Base-by-base conservation (phyloP, 1,140 invertebrate species). In the Aleiodes sp. region DNA sequence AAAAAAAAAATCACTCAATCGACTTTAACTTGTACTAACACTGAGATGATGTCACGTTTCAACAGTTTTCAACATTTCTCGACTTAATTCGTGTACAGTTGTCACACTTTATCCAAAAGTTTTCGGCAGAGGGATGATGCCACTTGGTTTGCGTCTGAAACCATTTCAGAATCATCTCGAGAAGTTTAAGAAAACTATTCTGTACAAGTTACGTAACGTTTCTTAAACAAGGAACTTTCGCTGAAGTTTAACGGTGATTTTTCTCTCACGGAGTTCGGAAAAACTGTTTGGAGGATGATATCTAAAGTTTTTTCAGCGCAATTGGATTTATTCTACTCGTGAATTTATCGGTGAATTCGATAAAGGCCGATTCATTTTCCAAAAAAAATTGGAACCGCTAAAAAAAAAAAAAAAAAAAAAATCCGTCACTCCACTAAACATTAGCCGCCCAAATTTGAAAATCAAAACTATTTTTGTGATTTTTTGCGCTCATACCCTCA, bases 131-230 rank as follows among this genome's bases (percentile, higher is more conserved):
- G 21, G 46, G n/a, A n/a, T n/a, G n/a, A n/a, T n/a, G n/a, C n/a
- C 46, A 52, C 46, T 52, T 52, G 10, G 46, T 52, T n/a, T n/a
- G n/a, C n/a, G 46, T 52, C 21, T 24, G 19, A 52, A 52, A 52
- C 46, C 46, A 52, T 24, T 24, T 21, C 12, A 52, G 26, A 52
- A 52, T 52, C 46, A 21, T 52, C 21, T 24, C 16, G 1, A 9
- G 26, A 52, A 52, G 46, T 52, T 52, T 7, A 2, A 4, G 21
- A 52, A 21, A 52, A 35, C 46, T 24, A 21, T 24, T 24, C 10
- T 6, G 10, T 4, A 10, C 4, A 4, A 4, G 31, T 35, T 10
- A 4, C 4, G 4, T 35, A 35, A 10, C 31, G 4, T 35, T 35
- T 10, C 31, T 10, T 10, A 35, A 10, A 35, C 31, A 10, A 35